Evolutionary conservation across 2,113 vertebrate species (phyloP).

Genomic region (Istiophorus platypterus): DNA sequence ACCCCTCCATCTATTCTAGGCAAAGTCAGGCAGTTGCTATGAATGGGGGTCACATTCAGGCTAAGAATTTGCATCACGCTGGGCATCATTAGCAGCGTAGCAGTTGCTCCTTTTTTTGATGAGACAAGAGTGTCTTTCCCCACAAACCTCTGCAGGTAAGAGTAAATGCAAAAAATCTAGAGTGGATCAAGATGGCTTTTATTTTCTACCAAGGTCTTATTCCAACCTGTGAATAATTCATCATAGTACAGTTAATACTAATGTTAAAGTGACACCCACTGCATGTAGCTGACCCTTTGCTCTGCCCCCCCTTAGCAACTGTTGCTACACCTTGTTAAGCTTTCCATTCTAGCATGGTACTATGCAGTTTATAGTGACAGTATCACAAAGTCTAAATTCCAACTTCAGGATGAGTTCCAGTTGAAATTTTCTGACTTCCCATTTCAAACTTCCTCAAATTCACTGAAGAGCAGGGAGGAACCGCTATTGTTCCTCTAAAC

Average conservation of each 20-base stretch:
- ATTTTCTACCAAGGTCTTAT: constrained; percentile 2
- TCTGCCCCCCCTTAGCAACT: not conserved
- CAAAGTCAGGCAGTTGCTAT: constrained; percentile 43
- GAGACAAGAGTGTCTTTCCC: constrained; percentile 27
- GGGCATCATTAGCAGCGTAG: constrained; percentile 62
- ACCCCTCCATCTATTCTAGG: constrained; percentile 29
- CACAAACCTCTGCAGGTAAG: constrained; percentile 8
- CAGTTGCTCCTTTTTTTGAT: constrained; percentile 38
- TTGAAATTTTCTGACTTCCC: too few relatives aligned
- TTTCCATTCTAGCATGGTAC: not conserved
- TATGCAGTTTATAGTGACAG: not conserved
- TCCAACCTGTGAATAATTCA: constrained; percentile 33
- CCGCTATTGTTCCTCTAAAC: too few relatives aligned
- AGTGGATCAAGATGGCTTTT: constrained; percentile 7
- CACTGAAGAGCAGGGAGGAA: too few relatives aligned
- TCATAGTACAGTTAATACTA: not conserved
- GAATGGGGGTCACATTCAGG: constrained; percentile 48
- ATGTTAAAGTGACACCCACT: not conserved
- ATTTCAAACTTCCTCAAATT: too few relatives aligned
- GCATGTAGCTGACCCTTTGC: constrained; percentile 11
- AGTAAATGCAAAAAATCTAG: constrained; percentile 4
- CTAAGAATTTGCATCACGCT: constrained; percentile 68
- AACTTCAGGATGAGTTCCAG: too few relatives aligned
- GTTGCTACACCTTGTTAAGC: not conserved
- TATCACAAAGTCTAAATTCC: too few relatives aligned